Base-by-base conservation (phyloP, 1,140 invertebrate genomes). In the Diorhabda elongata region DNA sequence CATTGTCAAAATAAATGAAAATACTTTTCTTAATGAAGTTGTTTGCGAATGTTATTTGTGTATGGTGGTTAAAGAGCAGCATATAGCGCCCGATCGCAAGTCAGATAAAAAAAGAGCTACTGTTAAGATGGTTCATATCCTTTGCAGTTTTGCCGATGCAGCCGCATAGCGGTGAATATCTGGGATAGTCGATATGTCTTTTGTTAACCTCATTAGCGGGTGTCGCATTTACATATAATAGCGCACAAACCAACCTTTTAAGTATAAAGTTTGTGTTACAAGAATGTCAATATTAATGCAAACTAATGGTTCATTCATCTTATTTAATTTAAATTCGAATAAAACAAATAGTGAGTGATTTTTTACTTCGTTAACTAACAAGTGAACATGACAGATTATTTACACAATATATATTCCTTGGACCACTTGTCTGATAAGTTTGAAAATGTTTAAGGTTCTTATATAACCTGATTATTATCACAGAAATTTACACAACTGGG, bases 201-300 rank as follows among this genome's bases (percentile, higher is more conserved):
- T 68, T 66, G 67, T 72, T 70, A 73, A 71, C 73, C 77, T 79
- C 76, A 79, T 79, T 79, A 79, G 77, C 75, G 77, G 77, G 73
- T 79, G 77, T 77, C 76, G 75, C 76, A 79, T 79, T 79, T 78
- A 76, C 77, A 79, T 79, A 78, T 77, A 79, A 79, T 79, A 73
- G 77, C 64, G 47, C 69, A 44, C 56, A 60, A 66, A 58, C 74
- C 73, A 71, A 26, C 26, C 26, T 26, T 26, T 26, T 26, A 26
- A 26, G 26, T 26, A 26, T 26, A 26, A 26, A 26, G 26, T 26
- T 26, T 26, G 26, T 26, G 26, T 26, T 26, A 26, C 26, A 26
- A 26, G 26, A 26, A 26, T 26, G 26, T 26, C 26, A 26, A 26
- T 26, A 26, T 26, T 1, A 26, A 26, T 26, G 26, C 26, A 26